A percentile compares a stretch with the other conserved stretches of the same genome.
phyloP scores from a whole-genome alignment of 2,797 vertebrate genomes.

The Gallirallus australis region DNA sequence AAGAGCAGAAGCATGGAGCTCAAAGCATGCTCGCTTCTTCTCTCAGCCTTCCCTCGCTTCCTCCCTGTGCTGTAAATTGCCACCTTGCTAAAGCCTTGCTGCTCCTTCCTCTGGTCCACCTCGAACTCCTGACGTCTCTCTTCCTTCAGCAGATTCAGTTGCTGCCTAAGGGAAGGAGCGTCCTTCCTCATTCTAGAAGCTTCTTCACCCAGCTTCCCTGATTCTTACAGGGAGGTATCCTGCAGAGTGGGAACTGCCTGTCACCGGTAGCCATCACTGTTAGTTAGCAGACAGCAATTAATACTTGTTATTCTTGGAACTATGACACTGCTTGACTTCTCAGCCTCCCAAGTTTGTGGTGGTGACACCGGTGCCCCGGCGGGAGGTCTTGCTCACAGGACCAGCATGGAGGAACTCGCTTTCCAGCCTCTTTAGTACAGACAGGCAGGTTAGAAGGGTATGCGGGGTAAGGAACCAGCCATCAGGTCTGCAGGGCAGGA shows the following conservation, averaged over 20 bases:
- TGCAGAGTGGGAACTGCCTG: not conserved
- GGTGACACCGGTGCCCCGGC: rapidly evolving
- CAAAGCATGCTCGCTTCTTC: not conserved
- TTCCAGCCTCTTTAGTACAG: not conserved
- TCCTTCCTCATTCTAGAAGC: not conserved
- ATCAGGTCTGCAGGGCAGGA: not conserved
- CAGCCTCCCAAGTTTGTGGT: not conserved
- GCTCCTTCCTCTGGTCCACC: not conserved
- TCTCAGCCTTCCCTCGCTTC: not conserved
- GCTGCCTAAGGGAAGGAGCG: not conserved
- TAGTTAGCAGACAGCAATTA: not conserved
- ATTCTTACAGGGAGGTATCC: not conserved
- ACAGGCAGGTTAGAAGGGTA: not conserved
- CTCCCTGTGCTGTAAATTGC: not conserved
- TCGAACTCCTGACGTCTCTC: not conserved
- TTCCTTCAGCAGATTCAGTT: not conserved
- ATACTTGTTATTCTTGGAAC: not conserved
- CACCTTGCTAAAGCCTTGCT: not conserved
- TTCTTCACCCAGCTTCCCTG: not conserved
- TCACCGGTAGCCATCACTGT: not conserved
- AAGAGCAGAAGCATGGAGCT: not conserved
- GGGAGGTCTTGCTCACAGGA: not conserved
- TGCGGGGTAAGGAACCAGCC: not conserved
- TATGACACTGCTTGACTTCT: not conserved
- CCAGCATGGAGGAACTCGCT: rapidly evolving